phyloP scores from a whole-genome alignment of 1,140 invertebrate species.

The Drosophila prosaltans region DNA sequence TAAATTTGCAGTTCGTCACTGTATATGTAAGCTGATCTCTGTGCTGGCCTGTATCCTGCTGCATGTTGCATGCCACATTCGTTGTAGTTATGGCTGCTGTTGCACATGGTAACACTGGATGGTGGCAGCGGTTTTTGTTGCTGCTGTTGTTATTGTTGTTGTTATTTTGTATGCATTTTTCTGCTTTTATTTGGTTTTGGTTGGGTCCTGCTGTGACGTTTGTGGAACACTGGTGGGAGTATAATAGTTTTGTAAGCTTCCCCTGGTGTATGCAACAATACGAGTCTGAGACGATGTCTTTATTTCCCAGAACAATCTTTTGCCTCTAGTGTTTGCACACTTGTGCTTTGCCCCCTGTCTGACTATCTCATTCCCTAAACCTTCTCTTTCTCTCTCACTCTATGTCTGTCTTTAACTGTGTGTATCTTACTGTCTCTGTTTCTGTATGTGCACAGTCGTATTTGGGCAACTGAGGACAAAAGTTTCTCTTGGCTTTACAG shows the following conservation, averaged over 20 bases:
- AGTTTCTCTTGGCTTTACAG: conserved; percentile 77
- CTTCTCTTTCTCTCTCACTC: conserved; percentile 9
- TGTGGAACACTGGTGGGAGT: conserved; percentile 52
- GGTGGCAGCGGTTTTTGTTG: conserved; percentile 16
- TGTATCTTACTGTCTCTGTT: conserved; percentile 7
- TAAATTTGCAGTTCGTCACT: conserved; percentile 70
- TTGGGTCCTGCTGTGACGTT: conserved; percentile 52
- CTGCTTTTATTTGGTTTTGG: conserved; percentile 49
- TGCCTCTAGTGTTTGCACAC: conserved; percentile 72
- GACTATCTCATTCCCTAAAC: conserved; percentile 21
- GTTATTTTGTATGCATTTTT: conserved; percentile 72
- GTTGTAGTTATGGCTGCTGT: conserved; percentile 28
- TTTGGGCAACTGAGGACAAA: conserved; percentile 79
- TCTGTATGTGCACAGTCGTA: conserved; percentile 58
- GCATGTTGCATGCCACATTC: conserved; percentile 1
- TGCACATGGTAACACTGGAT: conserved; percentile 7
- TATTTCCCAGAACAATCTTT: conserved; percentile 80
- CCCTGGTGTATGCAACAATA: conserved; percentile 77
- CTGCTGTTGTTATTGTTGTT: conserved; percentile 55
- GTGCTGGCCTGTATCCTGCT: not conserved
- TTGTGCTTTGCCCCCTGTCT: conserved; percentile 34
- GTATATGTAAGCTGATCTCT: conserved; percentile 64
- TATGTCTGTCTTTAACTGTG: conserved; percentile 19
- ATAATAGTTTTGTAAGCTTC: conserved; percentile 82
- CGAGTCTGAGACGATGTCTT: conserved; percentile 67